Percentiles rank a stretch among this genome's conserved stretches.
Evolutionary conservation across 2,113 vertebrate genomes (phyloP).

Genomic region (Climacteris rufus): DNA sequence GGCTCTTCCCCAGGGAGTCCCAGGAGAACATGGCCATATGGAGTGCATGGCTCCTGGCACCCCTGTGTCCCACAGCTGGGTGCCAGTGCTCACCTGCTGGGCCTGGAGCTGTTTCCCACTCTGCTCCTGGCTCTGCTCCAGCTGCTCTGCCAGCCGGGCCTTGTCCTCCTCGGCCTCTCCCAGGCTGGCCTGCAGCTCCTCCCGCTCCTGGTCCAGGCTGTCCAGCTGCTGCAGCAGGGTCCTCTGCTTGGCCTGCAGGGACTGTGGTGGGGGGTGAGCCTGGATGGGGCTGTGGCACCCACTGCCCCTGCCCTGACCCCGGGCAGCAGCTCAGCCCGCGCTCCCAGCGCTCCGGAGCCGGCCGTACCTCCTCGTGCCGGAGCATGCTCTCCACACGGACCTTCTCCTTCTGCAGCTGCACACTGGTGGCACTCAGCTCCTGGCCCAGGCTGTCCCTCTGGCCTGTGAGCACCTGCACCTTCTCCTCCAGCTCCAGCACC

Average conservation of each 20-base stretch:
- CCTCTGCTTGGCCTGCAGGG: slow-evolving; percentile 85
- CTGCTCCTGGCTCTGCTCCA: slow-evolving; percentile 58
- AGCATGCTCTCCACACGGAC: slow-evolving; percentile 79
- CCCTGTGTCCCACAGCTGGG: neutral
- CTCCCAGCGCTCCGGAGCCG: rapidly evolving
- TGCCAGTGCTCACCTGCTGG: slow-evolving; percentile 74
- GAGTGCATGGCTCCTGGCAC: neutral
- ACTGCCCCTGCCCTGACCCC: rapidly evolving
- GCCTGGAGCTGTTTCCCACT: slow-evolving; percentile 63
- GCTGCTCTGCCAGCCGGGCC: slow-evolving; percentile 21
- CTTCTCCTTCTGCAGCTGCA: slow-evolving; percentile 83
- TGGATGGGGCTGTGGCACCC: neutral
- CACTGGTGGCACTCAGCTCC: slow-evolving; percentile 70
- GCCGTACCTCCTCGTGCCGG: slow-evolving; percentile 82
- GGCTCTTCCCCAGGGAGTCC: neutral
- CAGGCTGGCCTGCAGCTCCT: slow-evolving; percentile 77
- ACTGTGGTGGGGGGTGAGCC: slow-evolving; percentile 58
- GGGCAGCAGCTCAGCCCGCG: rapidly evolving
- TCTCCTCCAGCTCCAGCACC: slow-evolving; percentile 71
- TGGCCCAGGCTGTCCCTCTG: slow-evolving; percentile 50
- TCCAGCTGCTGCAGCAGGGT: slow-evolving; percentile 81
- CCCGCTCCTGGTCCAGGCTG: slow-evolving; percentile 78
- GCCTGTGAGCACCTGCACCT: slow-evolving; percentile 61
- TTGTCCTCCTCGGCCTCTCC: slow-evolving; percentile 71
- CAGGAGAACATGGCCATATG: rapidly evolving